phyloP scores from a whole-genome alignment of 2,113 vertebrate genomes.

The Mobula hypostoma region DNA sequence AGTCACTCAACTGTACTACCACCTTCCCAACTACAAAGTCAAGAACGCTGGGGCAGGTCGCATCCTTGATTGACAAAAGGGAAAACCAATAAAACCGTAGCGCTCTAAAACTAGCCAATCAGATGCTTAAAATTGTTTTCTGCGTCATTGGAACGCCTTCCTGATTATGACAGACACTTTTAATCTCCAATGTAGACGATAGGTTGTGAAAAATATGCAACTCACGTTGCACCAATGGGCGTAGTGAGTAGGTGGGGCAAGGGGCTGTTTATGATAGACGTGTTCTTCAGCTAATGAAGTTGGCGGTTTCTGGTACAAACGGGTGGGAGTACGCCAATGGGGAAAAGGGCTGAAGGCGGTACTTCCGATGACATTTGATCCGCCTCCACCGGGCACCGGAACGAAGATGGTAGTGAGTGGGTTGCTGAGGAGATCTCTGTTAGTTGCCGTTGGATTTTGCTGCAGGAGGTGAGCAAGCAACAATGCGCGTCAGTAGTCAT shows the following conservation, averaged over 20 bases:
- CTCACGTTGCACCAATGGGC: too few species aligned
- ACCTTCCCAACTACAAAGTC: neutral
- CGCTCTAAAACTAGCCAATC: too few species aligned
- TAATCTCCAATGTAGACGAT: neutral
- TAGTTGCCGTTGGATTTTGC: neutral
- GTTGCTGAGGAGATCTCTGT: neutral
- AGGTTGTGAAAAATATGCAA: neutral
- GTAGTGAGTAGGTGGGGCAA: neutral
- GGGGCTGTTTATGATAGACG: neutral
- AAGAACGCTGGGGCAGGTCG: neutral
- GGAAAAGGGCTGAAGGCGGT: neutral
- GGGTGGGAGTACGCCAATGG: neutral
- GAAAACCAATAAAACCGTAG: neutral
- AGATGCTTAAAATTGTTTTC: too few species aligned
- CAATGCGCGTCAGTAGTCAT: neutral
- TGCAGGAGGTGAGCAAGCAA: conserved; percentile 19
- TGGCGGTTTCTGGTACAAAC: too few species aligned
- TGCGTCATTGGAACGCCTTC: conserved; percentile 1
- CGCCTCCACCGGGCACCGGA: neutral
- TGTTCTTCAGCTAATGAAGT: neutral
- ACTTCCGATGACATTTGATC: neutral
- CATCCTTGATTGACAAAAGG: neutral
- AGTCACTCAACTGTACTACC: too few species aligned
- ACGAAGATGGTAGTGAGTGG: neutral
- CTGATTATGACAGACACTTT: neutral